Conservation (phyloP, 2,113 vertebrate species). For the Poecile atricapillus region DNA sequence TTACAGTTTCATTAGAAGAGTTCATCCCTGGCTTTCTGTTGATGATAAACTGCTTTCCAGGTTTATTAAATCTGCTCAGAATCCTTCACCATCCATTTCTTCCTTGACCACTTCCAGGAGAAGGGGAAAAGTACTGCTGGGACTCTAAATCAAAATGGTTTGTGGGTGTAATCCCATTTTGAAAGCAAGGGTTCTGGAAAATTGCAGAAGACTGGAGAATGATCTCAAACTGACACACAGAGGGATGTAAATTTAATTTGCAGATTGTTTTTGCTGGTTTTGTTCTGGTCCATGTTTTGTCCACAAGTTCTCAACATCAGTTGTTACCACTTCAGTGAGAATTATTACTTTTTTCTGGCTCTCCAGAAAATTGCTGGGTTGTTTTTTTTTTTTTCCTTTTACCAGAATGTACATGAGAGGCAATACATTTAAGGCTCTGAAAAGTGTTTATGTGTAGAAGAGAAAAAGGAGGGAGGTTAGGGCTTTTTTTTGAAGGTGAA, state of each 20-base stretch:
- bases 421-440: slow-evolving; percentile 11
- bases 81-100: not conserved
- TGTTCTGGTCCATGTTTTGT: not conserved
- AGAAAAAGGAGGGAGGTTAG: not conserved
- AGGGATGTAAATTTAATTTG: not conserved
- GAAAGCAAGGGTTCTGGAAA: not conserved
- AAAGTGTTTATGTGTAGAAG: not conserved
- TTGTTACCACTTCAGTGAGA: not conserved
- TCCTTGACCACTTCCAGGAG: not conserved
- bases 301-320: not conserved
- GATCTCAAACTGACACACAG: not conserved
- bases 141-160: not conserved
- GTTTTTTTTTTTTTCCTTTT: not conserved
- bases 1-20: not conserved
- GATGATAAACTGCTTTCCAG: not conserved
- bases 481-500: not conserved
- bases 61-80: not conserved
- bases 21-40: not conserved
- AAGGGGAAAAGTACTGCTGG: not conserved
- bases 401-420: not conserved
- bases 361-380: not conserved
- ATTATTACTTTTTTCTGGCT: not conserved
- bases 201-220: not conserved
- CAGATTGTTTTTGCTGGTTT: not conserved
- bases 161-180: not conserved